Evolutionary conservation across 2,888 invertebrate genomes (phyloP).

Genomic region (Coelopa pilipes): DNA sequence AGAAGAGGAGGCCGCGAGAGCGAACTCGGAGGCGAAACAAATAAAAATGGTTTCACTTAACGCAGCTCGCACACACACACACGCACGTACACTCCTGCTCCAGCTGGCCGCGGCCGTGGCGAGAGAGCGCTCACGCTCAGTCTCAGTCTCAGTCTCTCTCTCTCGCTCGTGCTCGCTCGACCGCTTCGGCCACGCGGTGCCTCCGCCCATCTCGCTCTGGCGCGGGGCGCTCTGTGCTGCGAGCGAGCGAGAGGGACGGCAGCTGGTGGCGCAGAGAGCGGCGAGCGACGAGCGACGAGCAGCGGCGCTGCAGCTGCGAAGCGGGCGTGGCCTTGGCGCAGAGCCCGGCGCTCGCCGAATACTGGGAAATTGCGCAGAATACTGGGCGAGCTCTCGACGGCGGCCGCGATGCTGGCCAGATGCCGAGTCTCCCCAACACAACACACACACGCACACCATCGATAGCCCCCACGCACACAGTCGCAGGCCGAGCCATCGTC

Average conservation of each 20-base stretch:
- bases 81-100: neutral
- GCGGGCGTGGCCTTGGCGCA: conserved; percentile 12
- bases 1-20: conserved; percentile 40
- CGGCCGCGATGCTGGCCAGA: conserved; percentile 27
- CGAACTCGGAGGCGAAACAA: conserved; percentile 11
- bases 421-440: conserved; percentile 54
- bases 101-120: too few relatives aligned
- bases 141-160: neutral
- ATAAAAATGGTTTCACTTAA: conserved; percentile 63
- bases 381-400: neutral
- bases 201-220: neutral
- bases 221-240: too few relatives aligned
- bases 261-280: neutral
- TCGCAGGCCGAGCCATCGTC: neutral
- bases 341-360: neutral
- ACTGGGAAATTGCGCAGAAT: conserved; percentile 21
- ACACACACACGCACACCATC: conserved; percentile 37
- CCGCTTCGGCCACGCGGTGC: too few relatives aligned
- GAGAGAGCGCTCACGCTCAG: neutral
- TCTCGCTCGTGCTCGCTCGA: neutral
- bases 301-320: neutral
- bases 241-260: conserved; percentile 12
- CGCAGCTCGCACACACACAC: conserved; percentile 28
- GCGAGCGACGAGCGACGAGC: neutral
- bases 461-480: conserved; percentile 26